Percentiles rank a stretch among this genome's conserved stretches.
Evolutionary conservation across 2,888 invertebrate genomes (phyloP).

Genomic region (Dexiosoma caninum): DNA sequence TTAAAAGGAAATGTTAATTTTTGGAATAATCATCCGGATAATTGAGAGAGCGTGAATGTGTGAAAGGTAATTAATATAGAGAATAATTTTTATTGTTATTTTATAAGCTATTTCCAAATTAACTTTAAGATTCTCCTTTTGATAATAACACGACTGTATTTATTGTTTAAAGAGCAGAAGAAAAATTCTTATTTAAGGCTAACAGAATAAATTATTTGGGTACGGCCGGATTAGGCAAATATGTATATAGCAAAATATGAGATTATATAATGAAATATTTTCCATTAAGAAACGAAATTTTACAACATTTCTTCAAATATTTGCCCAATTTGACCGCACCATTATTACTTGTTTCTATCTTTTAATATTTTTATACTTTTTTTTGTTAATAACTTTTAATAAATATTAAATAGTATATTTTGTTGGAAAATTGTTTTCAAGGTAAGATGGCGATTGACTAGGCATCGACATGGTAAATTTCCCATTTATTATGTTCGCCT

Average conservation of each 20-base stretch:
- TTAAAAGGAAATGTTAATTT: not conserved
- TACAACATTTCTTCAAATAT: too few species aligned
- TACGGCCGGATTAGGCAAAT: too few species aligned
- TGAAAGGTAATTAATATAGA: not conserved
- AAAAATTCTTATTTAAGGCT: constrained; percentile 18
- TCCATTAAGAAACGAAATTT: too few species aligned
- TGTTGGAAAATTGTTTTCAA: not conserved
- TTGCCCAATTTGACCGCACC: too few species aligned
- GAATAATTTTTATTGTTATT: constrained; percentile 12
- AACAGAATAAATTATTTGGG: constrained; percentile 32
- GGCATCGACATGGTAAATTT: constrained; percentile 70
- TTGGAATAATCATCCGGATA: not conserved
- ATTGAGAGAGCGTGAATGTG: constrained; percentile 18
- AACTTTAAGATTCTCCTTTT: constrained; percentile 16
- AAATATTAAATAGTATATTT: constrained; percentile 18
- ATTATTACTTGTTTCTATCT: constrained; percentile 29
- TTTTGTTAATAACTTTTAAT: constrained; percentile 28
- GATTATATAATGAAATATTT: too few species aligned
- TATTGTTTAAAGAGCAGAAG: constrained; percentile 22
- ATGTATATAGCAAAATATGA: too few species aligned
- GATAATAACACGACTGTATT: constrained; percentile 23
- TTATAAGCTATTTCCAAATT: constrained; percentile 35
- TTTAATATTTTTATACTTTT: constrained; percentile 9
- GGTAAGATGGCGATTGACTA: constrained; percentile 39
- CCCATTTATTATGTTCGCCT: constrained; percentile 66